phyloP scores from a whole-genome alignment of 2,797 vertebrate genomes.

The Vireo griseus region DNA sequence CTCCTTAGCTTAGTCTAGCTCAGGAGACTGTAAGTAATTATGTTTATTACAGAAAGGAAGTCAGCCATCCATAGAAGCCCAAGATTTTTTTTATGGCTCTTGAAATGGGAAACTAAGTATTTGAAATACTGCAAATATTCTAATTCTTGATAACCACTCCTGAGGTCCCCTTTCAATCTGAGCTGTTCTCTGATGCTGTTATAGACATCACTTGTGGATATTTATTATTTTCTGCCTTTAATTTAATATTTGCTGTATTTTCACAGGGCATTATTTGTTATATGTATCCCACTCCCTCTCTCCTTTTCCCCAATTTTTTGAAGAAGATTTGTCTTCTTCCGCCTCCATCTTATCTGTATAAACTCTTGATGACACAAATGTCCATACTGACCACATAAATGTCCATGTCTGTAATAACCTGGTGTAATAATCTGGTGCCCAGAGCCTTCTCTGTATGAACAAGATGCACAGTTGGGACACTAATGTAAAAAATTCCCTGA shows the following conservation, averaged over 20 bases:
- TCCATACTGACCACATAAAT: background rate
- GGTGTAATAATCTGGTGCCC: too few species aligned
- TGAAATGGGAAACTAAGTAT: background rate
- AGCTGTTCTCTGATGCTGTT: background rate
- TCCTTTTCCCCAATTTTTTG: background rate
- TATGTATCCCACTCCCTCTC: background rate
- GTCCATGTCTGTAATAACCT: background rate
- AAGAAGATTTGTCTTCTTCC: background rate
- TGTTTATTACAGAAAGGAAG: conserved; percentile 5
- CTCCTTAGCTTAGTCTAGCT: background rate
- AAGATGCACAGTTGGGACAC: rapidly evolving
- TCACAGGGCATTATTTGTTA: background rate
- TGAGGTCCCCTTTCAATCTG: background rate
- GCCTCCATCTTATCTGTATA: background rate
- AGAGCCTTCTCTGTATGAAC: background rate
- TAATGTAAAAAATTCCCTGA: background rate
- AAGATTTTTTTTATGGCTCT: background rate
- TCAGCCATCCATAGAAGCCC: background rate
- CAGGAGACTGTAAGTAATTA: conserved; percentile 1
- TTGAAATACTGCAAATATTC: background rate
- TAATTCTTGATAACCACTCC: background rate
- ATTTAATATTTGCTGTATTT: background rate
- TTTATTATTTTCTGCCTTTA: background rate
- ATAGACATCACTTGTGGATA: rapidly evolving
- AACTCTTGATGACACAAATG: background rate